Evolutionary conservation across 1,140 invertebrate genomes (phyloP).

Genomic region (Meloidogyne exigua): DNA sequence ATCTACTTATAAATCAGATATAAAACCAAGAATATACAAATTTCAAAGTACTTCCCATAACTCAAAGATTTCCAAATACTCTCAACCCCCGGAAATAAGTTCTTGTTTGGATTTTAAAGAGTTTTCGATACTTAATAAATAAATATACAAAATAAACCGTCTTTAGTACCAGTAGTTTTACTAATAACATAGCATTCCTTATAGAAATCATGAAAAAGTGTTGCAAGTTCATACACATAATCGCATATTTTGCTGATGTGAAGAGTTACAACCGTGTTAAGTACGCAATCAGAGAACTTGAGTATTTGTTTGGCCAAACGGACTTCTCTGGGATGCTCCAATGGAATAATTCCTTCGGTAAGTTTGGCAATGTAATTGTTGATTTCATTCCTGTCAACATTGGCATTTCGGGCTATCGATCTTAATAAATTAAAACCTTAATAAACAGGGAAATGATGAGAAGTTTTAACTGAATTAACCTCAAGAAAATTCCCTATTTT

Average conservation of each 20-base stretch:
- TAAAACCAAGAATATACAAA: no score
- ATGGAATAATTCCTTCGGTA: conserved; percentile 59
- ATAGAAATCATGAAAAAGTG: conserved; percentile 92
- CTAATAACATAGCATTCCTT: conserved; percentile 95
- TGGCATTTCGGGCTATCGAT: conserved; percentile 77
- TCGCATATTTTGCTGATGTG: conserved; percentile 80
- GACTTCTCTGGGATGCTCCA: conserved; percentile 88
- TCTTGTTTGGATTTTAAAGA: background rate
- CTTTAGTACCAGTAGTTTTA: conserved; percentile 73
- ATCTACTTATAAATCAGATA: no score
- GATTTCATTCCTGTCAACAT: conserved; percentile 65
- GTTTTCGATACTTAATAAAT: background rate
- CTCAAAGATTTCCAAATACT: no score
- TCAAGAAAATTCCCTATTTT: no score
- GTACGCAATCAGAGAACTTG: conserved; percentile 73
- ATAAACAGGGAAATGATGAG: no score
- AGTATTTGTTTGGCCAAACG: conserved; percentile 81
- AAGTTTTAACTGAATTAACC: no score
- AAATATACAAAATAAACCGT: conserved; percentile 31
- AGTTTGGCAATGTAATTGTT: conserved; percentile 33
- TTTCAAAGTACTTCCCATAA: no score
- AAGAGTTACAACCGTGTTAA: conserved; percentile 80
- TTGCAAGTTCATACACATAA: conserved; percentile 89
- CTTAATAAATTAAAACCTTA: conserved; percentile 29
- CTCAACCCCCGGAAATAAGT: no score